A percentile compares a stretch with the other conserved stretches of the same genome.
Conservation (phyloP, 2,113 vertebrate genomes). For the Tragelaphus strepsiceros region DNA sequence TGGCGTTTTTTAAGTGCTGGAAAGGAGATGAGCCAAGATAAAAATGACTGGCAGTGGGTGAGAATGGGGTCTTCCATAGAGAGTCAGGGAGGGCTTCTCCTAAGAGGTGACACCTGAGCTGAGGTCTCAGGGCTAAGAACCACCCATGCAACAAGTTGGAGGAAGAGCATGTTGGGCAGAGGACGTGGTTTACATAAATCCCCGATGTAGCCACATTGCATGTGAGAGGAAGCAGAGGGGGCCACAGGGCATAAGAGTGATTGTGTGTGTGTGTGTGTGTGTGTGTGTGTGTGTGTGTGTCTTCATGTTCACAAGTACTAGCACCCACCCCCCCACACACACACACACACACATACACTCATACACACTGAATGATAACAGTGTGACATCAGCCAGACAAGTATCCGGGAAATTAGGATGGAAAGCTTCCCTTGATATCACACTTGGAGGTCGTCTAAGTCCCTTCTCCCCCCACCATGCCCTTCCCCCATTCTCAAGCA, state of each 20-base stretch:
- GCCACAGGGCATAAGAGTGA: background rate
- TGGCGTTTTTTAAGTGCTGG: background rate
- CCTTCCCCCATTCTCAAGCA: background rate
- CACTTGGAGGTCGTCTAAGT: background rate
- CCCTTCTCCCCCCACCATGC: background rate
- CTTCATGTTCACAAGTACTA: background rate
- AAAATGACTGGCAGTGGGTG: background rate
- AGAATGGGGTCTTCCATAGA: background rate
- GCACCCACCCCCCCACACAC: fast-evolving
- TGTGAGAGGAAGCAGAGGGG: background rate
- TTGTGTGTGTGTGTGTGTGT: background rate
- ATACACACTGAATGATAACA: background rate
- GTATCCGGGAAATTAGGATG: background rate
- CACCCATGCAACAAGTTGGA: background rate
- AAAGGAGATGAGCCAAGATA: background rate
- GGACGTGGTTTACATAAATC: background rate
- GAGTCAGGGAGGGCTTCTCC: background rate
- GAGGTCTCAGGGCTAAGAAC: background rate
- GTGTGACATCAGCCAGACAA: background rate
- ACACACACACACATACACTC: background rate
- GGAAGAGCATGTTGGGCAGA: background rate
- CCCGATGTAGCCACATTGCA: background rate
- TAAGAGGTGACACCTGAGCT: background rate
- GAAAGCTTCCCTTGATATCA: background rate
- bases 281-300: background rate